Evolutionary conservation across 92 coral and sea anemone genomes (phyloP).

Genomic region (Porites rus): DNA sequence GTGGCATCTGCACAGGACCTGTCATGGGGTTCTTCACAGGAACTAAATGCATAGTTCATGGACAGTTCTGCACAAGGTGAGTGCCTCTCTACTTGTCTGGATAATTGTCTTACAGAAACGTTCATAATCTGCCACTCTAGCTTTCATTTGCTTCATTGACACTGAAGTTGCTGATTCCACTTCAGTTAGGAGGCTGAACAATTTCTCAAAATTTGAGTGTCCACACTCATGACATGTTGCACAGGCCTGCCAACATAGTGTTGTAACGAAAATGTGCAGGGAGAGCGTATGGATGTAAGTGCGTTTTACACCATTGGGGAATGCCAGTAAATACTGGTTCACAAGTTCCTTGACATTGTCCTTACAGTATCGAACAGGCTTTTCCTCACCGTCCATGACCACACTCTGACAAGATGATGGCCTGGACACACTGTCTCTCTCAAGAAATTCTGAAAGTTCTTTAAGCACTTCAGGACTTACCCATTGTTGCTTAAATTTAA

Average conservation of each 20-base stretch:
- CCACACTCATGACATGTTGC: constrained; percentile 32
- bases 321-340: constrained; percentile 48
- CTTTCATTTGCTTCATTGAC: neutral
- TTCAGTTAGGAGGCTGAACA: neutral
- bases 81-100: constrained; percentile 34
- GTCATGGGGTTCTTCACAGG: constrained; percentile 30
- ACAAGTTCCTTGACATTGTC: constrained; percentile 45
- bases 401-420: constrained; percentile 52
- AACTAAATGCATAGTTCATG: constrained; percentile 37
- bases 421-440: constrained; percentile 51
- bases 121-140: constrained; percentile 8
- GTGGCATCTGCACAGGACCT: neutral
- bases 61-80: constrained; percentile 47
- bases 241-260: constrained; percentile 42
- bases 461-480: constrained; percentile 38
- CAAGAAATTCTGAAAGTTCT: constrained; percentile 42
- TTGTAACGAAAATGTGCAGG: constrained; percentile 18
- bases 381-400: constrained; percentile 35
- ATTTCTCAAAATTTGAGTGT: constrained; percentile 23
- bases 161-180: neutral
- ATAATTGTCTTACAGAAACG: constrained; percentile 17
- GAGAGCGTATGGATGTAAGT: constrained; percentile 46
- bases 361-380: constrained; percentile 46
- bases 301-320: constrained; percentile 38
- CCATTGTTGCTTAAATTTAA: constrained; percentile 43